These are phyloP conservation scores for Bufo gargarizans DNA, from an alignment of 2,113 vertebrate genomes.

Conservation along the genomic window DNA sequence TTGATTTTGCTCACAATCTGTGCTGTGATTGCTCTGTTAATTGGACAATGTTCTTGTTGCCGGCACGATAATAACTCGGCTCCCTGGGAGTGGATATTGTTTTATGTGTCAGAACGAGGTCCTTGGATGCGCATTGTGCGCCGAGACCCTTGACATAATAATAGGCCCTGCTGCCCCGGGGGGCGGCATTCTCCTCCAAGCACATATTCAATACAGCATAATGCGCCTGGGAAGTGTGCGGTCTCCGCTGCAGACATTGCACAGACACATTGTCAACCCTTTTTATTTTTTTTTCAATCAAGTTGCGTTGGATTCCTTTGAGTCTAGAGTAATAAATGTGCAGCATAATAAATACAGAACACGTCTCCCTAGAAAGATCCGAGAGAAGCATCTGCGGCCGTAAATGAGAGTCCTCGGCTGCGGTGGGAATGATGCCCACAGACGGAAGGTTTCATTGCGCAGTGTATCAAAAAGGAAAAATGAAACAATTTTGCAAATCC, in stretches of 20 bases:
- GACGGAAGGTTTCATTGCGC: no score
- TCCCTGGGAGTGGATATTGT: constrained; percentile 15
- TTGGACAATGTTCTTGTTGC: neutral
- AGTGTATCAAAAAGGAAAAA: no score
- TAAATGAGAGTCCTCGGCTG: neutral
- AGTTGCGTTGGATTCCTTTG: neutral
- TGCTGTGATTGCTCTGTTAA: neutral
- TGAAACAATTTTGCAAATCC: no score
- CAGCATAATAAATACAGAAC: neutral
- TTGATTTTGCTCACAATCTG: constrained; percentile 23
- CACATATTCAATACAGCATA: neutral
- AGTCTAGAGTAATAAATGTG: neutral
- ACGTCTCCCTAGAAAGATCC: neutral
- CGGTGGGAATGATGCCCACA: no score
- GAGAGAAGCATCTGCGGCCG: neutral
- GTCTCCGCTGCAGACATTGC: neutral
- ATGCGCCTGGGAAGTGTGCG: neutral
- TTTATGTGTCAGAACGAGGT: neutral
- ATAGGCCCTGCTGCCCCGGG: neutral
- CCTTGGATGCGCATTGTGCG: neutral
- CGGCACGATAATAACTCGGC: constrained; percentile 10
- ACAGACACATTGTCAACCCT: neutral
- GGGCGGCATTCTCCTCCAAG: neutral
- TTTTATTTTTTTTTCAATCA: neutral
- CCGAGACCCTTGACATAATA: neutral